Conservation (phyloP, 2,113 vertebrate species). For the Patagioenas fasciata region DNA sequence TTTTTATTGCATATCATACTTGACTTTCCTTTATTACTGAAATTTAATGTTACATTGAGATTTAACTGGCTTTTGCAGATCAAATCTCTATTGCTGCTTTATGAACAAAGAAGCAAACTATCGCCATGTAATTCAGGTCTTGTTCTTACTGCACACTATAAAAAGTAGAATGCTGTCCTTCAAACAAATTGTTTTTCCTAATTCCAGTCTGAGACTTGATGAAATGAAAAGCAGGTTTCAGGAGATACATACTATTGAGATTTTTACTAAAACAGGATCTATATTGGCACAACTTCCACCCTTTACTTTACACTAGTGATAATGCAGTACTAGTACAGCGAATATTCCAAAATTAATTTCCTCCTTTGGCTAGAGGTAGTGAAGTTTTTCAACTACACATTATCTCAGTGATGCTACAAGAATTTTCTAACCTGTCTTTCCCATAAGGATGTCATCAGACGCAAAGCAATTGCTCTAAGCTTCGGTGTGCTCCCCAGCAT, state of each 20-base stretch:
- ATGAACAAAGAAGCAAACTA: background rate
- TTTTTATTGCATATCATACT: background rate
- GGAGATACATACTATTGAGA: background rate
- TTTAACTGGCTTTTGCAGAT: background rate
- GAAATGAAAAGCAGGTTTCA: background rate
- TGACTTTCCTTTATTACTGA: background rate
- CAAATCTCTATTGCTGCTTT: background rate
- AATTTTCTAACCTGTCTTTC: constrained; percentile 85
- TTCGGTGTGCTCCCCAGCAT: constrained; percentile 81
- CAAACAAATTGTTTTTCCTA: background rate
- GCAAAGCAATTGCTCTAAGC: constrained; percentile 83
- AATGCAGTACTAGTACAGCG: background rate
- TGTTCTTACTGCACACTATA: background rate
- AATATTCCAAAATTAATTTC: background rate
- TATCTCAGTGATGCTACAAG: background rate
- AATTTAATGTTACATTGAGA: background rate
- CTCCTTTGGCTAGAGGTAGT: background rate
- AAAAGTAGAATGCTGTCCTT: background rate
- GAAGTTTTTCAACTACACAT: background rate
- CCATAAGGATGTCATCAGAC: constrained; percentile 91
- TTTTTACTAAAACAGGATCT: background rate
- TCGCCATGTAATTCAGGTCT: background rate
- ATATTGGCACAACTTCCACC: background rate
- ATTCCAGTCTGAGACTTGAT: background rate
- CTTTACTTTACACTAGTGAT: background rate